A percentile compares a stretch with the other conserved stretches of the same genome.
Conservation (phyloP, 1,140 invertebrate species). For the Nasonia giraulti region DNA sequence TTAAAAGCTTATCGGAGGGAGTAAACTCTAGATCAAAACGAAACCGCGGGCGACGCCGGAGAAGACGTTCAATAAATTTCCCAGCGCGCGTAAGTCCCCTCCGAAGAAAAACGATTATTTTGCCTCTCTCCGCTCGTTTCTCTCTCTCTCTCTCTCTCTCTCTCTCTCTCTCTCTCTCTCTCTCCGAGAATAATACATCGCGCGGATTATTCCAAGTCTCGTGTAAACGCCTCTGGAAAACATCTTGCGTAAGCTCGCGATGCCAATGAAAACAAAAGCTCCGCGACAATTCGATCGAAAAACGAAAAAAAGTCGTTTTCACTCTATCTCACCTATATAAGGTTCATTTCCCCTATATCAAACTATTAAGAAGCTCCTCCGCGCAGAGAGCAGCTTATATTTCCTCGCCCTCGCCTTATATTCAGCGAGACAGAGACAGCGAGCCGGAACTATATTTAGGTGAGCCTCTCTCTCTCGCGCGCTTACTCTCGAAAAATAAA, state of each 20-base stretch:
- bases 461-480: background rate
- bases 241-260: conserved; percentile 4
- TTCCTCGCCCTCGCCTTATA: conserved; percentile 6
- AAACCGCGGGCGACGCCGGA: background rate
- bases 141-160: no score
- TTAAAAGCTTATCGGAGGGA: background rate
- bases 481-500: conserved; percentile 56
- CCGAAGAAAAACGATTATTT: no score
- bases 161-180: no score
- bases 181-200: background rate
- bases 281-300: background rate
- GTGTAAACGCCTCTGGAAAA: conserved; percentile 4
- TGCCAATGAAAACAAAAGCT: conserved; percentile 28
- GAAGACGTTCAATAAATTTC: background rate
- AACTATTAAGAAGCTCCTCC: background rate
- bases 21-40: background rate
- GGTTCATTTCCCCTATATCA: background rate
- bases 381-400: background rate
- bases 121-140: no score
- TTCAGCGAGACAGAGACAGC: conserved; percentile 55
- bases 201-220: no score
- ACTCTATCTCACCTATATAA: background rate
- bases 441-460: conserved; percentile 67
- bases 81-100: no score
- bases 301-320: background rate